A percentile compares a stretch with the other conserved stretches of the same genome.
Conservation (phyloP, 2,797 vertebrate species). For the Macroramphosus scolopax region DNA sequence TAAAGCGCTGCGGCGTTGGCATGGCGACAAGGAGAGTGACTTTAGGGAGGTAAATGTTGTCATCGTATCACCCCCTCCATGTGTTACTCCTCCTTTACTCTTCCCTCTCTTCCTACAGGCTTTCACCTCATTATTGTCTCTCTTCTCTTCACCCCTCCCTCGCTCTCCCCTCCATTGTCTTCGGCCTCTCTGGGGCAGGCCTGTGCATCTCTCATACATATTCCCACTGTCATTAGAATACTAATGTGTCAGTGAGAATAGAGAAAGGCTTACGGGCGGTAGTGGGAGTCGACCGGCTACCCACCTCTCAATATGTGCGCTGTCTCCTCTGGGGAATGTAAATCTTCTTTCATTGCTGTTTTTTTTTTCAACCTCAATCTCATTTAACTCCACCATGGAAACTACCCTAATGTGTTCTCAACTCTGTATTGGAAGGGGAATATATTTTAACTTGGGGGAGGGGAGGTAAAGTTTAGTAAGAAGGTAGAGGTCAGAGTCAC, state of each 20-base stretch:
- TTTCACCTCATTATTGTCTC: constrained; percentile 29
- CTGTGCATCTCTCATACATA: constrained; percentile 50
- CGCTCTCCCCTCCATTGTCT: too few relatives aligned
- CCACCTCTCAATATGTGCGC: constrained; percentile 61
- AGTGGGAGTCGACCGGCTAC: constrained; percentile 32
- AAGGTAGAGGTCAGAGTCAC: constrained; percentile 53
- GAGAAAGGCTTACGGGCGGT: constrained; percentile 34
- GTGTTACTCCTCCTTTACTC: constrained; percentile 35
- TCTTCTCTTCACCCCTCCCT: constrained; percentile 3
- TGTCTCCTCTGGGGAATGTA: constrained; percentile 51
- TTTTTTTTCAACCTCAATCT: constrained; percentile 15
- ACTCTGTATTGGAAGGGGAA: constrained; percentile 1
- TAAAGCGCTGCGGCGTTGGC: constrained; percentile 38
- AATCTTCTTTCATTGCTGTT: constrained; percentile 40
- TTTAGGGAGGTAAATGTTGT: constrained; percentile 37
- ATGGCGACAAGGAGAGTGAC: constrained; percentile 42
- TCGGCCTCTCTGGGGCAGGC: constrained; percentile 17
- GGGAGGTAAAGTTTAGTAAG: constrained; percentile 16
- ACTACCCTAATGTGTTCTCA: not conserved
- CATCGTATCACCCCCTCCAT: constrained; percentile 29
- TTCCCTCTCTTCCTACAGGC: constrained; percentile 1
- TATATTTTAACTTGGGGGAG: constrained; percentile 31
- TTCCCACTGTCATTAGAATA: constrained; percentile 63
- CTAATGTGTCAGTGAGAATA: constrained; percentile 60
- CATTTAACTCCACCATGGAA: constrained; percentile 22